phyloP scores from a whole-genome alignment of 2,113 vertebrate species.

The Labrus mixtus region DNA sequence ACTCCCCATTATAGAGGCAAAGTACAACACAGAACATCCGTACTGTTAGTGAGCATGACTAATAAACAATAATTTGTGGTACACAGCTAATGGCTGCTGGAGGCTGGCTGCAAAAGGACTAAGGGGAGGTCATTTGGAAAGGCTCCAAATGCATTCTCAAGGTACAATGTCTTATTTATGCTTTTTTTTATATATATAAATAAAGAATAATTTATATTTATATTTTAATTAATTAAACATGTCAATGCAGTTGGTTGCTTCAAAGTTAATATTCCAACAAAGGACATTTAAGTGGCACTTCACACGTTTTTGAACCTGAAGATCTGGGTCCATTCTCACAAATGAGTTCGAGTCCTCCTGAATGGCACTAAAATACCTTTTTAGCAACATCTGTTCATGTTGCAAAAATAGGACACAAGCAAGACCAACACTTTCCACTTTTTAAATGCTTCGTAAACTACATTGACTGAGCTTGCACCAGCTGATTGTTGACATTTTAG shows the following conservation, averaged over 20 bases:
- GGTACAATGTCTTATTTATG: not conserved
- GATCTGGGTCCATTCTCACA: not conserved
- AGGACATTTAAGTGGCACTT: no score
- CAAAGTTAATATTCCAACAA: not conserved
- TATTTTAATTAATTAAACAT: no score
- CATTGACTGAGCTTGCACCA: no score
- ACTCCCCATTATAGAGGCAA: not conserved
- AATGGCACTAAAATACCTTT: not conserved
- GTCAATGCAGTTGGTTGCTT: not conserved
- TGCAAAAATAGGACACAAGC: no score
- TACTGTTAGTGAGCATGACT: conserved; percentile 13
- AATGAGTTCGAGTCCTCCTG: not conserved
- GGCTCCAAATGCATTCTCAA: not conserved
- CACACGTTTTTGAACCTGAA: not conserved
- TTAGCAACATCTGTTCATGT: no score
- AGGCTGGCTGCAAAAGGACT: not conserved
- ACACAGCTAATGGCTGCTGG: not conserved
- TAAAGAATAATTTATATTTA: no score
- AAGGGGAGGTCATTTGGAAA: not conserved
- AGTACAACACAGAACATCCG: conserved; percentile 6
- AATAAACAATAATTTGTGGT: conserved; percentile 24
- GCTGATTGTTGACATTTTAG: no score
- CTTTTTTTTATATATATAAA: no score
- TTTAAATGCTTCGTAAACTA: no score
- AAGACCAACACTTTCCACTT: no score